Evolutionary conservation across 2,113 vertebrate genomes (phyloP).

Genomic region (Alectura lathami): DNA sequence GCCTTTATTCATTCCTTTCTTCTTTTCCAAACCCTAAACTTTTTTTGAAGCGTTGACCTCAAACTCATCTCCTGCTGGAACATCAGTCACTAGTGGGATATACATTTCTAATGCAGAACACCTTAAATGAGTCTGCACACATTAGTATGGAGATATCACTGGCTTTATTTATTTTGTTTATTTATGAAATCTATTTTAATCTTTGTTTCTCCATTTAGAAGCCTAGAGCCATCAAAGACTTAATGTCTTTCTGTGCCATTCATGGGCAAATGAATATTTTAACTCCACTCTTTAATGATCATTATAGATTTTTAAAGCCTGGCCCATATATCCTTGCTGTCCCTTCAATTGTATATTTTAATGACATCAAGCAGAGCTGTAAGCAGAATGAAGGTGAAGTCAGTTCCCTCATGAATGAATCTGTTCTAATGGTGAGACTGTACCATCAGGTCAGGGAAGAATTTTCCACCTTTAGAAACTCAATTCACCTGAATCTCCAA

Average conservation of each 20-base stretch:
- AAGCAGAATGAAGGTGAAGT: background rate
- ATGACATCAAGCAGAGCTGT: background rate
- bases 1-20: background rate
- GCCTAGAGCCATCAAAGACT: background rate
- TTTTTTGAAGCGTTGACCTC: background rate
- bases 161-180: slow-evolving; percentile 32
- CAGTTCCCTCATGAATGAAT: background rate
- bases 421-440: background rate
- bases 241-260: slow-evolving; percentile 13
- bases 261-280: slow-evolving; percentile 42
- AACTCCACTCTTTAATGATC: background rate
- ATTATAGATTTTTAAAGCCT: slow-evolving; percentile 46
- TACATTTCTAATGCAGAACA: background rate
- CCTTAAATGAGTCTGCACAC: background rate
- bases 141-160: background rate
- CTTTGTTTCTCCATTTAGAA: background rate
- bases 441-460: background rate
- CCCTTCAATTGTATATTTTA: background rate
- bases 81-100: background rate
- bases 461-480: background rate
- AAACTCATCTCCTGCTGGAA: background rate
- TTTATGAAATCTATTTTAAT: slow-evolving; percentile 41
- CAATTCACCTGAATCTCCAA: background rate
- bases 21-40: background rate
- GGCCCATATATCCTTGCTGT: background rate